A percentile compares a stretch with the other conserved stretches of the same genome.
Evolutionary conservation across 2,888 invertebrate species (phyloP).

Genomic region (Trypoxylon attenuatum): DNA sequence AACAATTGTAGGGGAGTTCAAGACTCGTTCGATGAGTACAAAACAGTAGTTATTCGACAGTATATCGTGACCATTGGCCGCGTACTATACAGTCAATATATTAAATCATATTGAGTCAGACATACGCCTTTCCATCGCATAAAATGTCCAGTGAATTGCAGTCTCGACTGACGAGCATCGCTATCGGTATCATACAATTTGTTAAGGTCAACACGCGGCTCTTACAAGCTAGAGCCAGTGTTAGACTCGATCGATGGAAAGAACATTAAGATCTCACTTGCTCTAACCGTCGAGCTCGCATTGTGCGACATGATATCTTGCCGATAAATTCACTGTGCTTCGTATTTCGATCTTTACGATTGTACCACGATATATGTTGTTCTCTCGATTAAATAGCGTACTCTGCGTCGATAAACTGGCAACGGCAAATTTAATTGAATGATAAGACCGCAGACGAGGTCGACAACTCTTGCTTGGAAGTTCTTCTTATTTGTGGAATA

Average conservation of each 20-base stretch:
- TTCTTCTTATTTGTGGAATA: too few species aligned
- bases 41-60: too few species aligned
- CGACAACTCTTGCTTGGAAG: too few species aligned
- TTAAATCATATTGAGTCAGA: too few species aligned
- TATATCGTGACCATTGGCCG: too few species aligned
- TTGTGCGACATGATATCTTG: slow-evolving; percentile 7
- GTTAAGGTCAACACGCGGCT: slow-evolving; percentile 32
- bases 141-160: too few species aligned
- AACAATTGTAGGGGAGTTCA: too few species aligned
- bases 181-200: slow-evolving; percentile 16
- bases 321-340: slow-evolving; percentile 22
- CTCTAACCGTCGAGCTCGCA: background rate
- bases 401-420: background rate
- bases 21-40: too few species aligned
- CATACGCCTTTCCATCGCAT: too few species aligned
- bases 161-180: too few species aligned
- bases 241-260: slow-evolving; percentile 41
- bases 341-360: slow-evolving; percentile 1
- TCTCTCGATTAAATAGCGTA: background rate
- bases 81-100: too few species aligned
- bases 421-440: background rate
- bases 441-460: too few species aligned
- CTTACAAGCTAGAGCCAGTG: slow-evolving; percentile 35
- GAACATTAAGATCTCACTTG: slow-evolving; percentile 34
- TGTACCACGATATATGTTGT: slow-evolving; percentile 2